Evolutionary conservation across 2,888 invertebrate species (phyloP).

Genomic region (Amphipyra tragopoginis): DNA sequence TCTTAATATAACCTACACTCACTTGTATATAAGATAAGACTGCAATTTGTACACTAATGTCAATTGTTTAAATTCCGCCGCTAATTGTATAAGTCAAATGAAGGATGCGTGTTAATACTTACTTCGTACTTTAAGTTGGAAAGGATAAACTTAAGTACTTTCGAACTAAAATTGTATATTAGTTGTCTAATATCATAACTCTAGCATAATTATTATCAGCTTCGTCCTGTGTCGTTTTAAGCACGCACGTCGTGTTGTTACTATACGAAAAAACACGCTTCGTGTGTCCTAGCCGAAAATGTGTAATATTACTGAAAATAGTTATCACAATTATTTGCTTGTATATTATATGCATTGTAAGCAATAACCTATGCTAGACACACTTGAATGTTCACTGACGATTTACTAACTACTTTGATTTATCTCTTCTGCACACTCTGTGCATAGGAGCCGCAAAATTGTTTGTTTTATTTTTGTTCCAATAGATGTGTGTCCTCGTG

Average conservation of each 20-base stretch:
- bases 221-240: slow-evolving; percentile 5
- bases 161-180: slow-evolving; percentile 7
- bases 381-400: background rate
- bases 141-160: background rate
- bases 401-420: slow-evolving; percentile 24
- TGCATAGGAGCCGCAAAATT: slow-evolving; percentile 24
- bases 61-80: slow-evolving; percentile 36
- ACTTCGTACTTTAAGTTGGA: slow-evolving; percentile 23
- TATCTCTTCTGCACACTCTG: slow-evolving; percentile 5
- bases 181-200: slow-evolving; percentile 6
- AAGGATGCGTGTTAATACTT: slow-evolving; percentile 32
- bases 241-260: slow-evolving; percentile 1
- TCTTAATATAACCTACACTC: slow-evolving; percentile 25
- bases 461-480: slow-evolving; percentile 19
- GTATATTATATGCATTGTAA: slow-evolving; percentile 32
- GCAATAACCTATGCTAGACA: slow-evolving; percentile 23
- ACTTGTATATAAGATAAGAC: slow-evolving; percentile 19
- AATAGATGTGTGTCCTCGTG: slow-evolving; percentile 26
- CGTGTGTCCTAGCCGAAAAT: slow-evolving; percentile 13
- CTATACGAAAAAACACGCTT: slow-evolving; percentile 9
- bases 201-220: background rate
- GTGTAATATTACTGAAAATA: slow-evolving; percentile 20
- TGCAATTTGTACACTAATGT: slow-evolving; percentile 22
- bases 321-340: slow-evolving; percentile 28
- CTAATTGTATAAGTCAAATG: slow-evolving; percentile 56